phyloP scores from a whole-genome alignment of 2,888 invertebrate genomes.

The Antheraea assamensis region DNA sequence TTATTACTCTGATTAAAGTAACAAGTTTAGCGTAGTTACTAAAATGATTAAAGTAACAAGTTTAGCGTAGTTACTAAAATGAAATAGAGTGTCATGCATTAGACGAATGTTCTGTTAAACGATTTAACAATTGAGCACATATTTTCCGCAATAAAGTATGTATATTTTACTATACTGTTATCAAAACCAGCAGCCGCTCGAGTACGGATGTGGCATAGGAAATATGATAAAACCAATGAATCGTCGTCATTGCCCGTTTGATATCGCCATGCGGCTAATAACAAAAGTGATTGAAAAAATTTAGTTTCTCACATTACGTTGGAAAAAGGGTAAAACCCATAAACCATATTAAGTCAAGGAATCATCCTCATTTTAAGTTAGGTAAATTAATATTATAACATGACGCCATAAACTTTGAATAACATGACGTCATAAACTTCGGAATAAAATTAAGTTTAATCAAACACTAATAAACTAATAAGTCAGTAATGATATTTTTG shows the following conservation, averaged over 20 bases:
- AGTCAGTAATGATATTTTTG: background rate
- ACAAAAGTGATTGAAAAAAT: conserved; percentile 7
- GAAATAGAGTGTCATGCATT: background rate
- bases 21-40: background rate
- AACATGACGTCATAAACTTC: background rate
- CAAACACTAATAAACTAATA: background rate
- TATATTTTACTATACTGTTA: conserved; percentile 51
- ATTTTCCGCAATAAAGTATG: conserved; percentile 31
- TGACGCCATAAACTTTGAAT: background rate
- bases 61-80: background rate
- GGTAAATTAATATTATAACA: background rate
- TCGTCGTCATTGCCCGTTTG: conserved; percentile 53
- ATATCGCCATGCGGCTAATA: conserved; percentile 11
- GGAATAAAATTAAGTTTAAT: conserved; percentile 1
- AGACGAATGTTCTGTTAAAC: background rate
- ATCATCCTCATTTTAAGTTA: background rate
- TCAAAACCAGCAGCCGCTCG: conserved; percentile 51
- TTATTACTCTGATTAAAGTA: background rate
- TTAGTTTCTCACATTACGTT: background rate
- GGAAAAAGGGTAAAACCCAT: background rate
- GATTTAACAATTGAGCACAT: conserved; percentile 27
- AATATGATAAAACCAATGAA: conserved; percentile 69
- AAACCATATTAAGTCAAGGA: background rate
- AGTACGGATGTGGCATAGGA: conserved; percentile 71
- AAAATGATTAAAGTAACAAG: background rate